Percentiles rank a stretch among this genome's conserved stretches.
Conservation (phyloP, 2,888 invertebrate genomes). For the Oxytorus armatus region DNA sequence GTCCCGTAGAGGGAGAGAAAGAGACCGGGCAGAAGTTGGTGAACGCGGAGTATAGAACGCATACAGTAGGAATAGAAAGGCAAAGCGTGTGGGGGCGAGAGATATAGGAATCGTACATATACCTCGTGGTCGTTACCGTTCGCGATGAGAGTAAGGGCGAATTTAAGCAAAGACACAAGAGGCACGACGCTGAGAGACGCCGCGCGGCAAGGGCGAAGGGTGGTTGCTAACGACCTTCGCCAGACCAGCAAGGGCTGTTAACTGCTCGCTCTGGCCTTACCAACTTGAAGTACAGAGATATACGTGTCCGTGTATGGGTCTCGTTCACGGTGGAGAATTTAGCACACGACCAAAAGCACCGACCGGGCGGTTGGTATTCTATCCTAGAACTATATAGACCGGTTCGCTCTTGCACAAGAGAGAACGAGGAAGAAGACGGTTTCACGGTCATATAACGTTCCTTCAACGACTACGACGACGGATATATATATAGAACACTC, state of each 20-base stretch:
- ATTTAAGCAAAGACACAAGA: slow-evolving; percentile 57
- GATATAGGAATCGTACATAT: slow-evolving; percentile 35
- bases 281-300: slow-evolving; percentile 24
- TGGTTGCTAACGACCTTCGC: slow-evolving; percentile 82
- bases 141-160: slow-evolving; percentile 35
- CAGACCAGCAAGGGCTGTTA: slow-evolving; percentile 81
- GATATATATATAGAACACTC: slow-evolving; percentile 39
- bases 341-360: slow-evolving; percentile 44
- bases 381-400: slow-evolving; percentile 20
- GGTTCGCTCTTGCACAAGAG: slow-evolving; percentile 48
- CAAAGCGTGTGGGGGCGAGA: slow-evolving; percentile 44
- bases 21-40: slow-evolving; percentile 48
- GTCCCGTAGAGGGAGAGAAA: slow-evolving; percentile 22
- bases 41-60: slow-evolving; percentile 22
- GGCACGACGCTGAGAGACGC: slow-evolving; percentile 44
- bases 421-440: slow-evolving; percentile 56
- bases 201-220: slow-evolving; percentile 68
- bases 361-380: slow-evolving; percentile 44
- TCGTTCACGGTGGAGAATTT: slow-evolving; percentile 12
- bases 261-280: slow-evolving; percentile 78
- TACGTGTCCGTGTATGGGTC: not conserved
- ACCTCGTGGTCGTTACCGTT: slow-evolving; percentile 56
- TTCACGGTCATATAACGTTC: slow-evolving; percentile 41
- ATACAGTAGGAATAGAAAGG: slow-evolving; percentile 37
- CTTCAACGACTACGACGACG: slow-evolving; percentile 48